Percentiles rank a stretch among this genome's conserved stretches.
Evolutionary conservation across 1,140 invertebrate genomes (phyloP).

Genomic region (Euwallacea similis): DNA sequence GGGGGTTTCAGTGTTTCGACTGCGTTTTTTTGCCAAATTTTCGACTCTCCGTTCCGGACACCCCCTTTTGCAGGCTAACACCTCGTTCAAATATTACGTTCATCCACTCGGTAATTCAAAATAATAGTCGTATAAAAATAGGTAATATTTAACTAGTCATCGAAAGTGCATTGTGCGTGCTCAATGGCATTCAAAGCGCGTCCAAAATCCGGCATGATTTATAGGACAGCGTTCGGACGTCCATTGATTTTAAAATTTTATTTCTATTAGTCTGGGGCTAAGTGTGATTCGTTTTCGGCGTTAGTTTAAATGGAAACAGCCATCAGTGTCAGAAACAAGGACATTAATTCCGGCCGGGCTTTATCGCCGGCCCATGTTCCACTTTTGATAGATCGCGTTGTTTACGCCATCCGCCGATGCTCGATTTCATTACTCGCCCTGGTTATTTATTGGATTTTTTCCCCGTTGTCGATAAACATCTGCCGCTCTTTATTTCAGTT

Average conservation of each 20-base stretch:
- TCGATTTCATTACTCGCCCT: constrained; percentile 27
- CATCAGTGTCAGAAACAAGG: constrained; percentile 34
- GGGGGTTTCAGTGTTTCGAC: too few relatives aligned
- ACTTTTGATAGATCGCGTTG: constrained; percentile 32
- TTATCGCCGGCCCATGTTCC: constrained; percentile 31
- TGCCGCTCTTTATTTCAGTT: not conserved
- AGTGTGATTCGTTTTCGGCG: constrained; percentile 31
- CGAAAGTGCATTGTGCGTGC: too few relatives aligned
- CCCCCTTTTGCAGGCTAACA: too few relatives aligned
- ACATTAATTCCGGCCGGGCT: constrained; percentile 29
- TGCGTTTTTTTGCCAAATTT: too few relatives aligned
- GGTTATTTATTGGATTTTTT: constrained; percentile 26
- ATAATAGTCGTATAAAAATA: too few relatives aligned
- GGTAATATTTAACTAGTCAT: too few relatives aligned
- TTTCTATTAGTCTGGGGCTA: constrained; percentile 29
- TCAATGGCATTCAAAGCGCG: too few relatives aligned
- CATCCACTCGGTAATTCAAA: too few relatives aligned
- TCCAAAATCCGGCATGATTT: too few relatives aligned
- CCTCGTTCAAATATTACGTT: too few relatives aligned
- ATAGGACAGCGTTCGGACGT: not conserved
- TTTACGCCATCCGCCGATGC: constrained; percentile 27
- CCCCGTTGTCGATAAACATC: constrained; percentile 12
- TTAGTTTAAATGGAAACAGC: constrained; percentile 31
- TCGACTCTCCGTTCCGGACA: too few relatives aligned
- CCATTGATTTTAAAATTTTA: constrained; percentile 24